Evolutionary conservation across 2,888 invertebrate species (phyloP).

Genomic region (Stenoptilia bipunctidactyla): DNA sequence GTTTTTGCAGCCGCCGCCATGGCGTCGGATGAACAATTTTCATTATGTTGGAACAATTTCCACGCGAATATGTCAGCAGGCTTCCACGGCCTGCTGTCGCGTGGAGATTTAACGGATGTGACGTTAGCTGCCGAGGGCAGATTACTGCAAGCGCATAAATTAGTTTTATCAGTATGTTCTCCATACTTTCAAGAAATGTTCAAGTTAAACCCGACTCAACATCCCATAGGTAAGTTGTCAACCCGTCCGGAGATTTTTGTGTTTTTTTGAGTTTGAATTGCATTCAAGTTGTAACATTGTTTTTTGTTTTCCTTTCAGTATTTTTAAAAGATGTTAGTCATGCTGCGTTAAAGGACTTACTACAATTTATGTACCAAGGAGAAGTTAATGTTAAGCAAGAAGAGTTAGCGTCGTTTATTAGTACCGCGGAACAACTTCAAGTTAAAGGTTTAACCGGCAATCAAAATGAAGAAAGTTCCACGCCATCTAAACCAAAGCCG

Average conservation of each 20-base stretch:
- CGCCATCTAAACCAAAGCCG: slow-evolving; percentile 71
- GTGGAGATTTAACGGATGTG: slow-evolving; percentile 78
- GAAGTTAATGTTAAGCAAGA: slow-evolving; percentile 81
- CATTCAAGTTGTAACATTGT: too few relatives aligned
- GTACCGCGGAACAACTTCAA: slow-evolving; percentile 80
- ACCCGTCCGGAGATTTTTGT: not conserved
- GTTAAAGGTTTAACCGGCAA: slow-evolving; percentile 79
- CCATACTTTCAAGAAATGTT: slow-evolving; percentile 81
- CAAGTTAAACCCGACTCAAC: slow-evolving; percentile 77
- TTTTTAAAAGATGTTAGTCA: slow-evolving; percentile 80
- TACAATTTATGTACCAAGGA: slow-evolving; percentile 81
- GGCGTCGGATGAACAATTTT: slow-evolving; percentile 81
- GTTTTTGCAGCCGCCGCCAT: slow-evolving; percentile 64
- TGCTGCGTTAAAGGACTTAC: slow-evolving; percentile 76
- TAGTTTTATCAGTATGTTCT: slow-evolving; percentile 80
- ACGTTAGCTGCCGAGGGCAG: slow-evolving; percentile 80
- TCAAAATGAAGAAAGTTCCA: slow-evolving; percentile 72
- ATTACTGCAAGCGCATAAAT: slow-evolving; percentile 78
- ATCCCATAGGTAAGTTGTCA: slow-evolving; percentile 75
- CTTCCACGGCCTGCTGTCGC: slow-evolving; percentile 78
- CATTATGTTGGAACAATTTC: slow-evolving; percentile 83
- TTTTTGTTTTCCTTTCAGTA: slow-evolving; percentile 55
- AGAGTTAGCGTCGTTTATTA: slow-evolving; percentile 78
- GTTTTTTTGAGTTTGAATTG: not conserved
- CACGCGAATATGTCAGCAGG: slow-evolving; percentile 80